Conservation (phyloP, 2,113 vertebrate genomes). For the Rhynchopsitta pachyrhyncha region DNA sequence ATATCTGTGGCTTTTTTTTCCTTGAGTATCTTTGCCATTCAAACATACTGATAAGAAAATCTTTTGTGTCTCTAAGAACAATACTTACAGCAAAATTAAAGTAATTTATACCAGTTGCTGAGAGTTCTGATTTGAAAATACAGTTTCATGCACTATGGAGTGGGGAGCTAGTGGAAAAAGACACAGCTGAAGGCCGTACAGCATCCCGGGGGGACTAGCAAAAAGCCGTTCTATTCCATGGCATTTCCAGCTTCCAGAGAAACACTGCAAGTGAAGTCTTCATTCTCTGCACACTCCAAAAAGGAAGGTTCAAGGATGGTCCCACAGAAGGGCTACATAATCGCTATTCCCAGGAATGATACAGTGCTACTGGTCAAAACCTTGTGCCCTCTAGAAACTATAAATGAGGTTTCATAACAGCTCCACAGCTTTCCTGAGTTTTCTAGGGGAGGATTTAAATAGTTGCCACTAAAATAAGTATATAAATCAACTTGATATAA, state of each 20-base stretch:
- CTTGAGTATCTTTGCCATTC: neutral
- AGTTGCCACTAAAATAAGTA: neutral
- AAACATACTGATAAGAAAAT: neutral
- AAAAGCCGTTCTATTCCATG: neutral
- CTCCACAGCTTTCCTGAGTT: neutral
- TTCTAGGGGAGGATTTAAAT: neutral
- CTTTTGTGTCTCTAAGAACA: neutral
- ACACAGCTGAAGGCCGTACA: neutral
- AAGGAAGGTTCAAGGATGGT: neutral
- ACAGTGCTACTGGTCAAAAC: neutral
- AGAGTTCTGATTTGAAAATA: neutral
- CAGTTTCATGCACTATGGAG: neutral
- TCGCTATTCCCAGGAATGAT: neutral
- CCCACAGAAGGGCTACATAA: neutral
- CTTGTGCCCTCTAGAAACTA: neutral
- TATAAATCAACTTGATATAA: neutral
- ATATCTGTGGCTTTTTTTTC: neutral
- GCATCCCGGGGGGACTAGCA: neutral
- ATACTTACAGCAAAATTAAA: neutral
- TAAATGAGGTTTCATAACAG: neutral
- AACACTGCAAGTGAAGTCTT: neutral
- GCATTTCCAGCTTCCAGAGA: neutral
- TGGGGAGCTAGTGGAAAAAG: neutral
- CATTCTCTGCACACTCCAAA: neutral
- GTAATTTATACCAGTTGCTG: neutral